Conservation (phyloP, 2,888 invertebrate species). For the Nebria brevicollis region DNA sequence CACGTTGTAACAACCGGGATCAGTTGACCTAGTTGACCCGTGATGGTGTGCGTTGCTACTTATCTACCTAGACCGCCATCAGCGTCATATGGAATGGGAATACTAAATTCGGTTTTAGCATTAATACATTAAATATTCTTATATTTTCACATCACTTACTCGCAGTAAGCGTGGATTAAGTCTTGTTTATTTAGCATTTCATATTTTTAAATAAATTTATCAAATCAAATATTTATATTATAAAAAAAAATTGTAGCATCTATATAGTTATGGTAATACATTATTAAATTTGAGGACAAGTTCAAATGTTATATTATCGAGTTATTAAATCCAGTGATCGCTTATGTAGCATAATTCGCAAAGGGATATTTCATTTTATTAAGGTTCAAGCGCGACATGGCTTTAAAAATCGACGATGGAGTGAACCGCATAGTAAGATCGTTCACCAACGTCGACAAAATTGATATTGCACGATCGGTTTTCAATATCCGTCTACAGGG, state of each 20-base stretch:
- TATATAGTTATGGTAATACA: too few species aligned
- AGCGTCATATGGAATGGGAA: neutral
- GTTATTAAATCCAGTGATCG: neutral
- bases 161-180: neutral
- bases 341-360: neutral
- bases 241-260: too few species aligned
- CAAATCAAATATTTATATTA: too few species aligned
- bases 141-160: neutral
- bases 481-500: constrained; percentile 8
- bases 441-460: constrained; percentile 8
- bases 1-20: neutral
- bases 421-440: neutral
- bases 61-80: neutral
- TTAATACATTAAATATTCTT: neutral
- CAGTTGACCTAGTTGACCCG: neutral
- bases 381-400: neutral
- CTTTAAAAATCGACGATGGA: neutral
- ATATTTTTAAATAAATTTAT: too few species aligned
- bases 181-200: too few species aligned
- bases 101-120: neutral
- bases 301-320: neutral
- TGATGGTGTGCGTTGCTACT: neutral
- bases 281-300: neutral
- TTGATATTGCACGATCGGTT: constrained; percentile 10
- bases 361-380: neutral